Evolutionary conservation across 2,888 invertebrate genomes (phyloP).

Genomic region (Cephus rjabovi): DNA sequence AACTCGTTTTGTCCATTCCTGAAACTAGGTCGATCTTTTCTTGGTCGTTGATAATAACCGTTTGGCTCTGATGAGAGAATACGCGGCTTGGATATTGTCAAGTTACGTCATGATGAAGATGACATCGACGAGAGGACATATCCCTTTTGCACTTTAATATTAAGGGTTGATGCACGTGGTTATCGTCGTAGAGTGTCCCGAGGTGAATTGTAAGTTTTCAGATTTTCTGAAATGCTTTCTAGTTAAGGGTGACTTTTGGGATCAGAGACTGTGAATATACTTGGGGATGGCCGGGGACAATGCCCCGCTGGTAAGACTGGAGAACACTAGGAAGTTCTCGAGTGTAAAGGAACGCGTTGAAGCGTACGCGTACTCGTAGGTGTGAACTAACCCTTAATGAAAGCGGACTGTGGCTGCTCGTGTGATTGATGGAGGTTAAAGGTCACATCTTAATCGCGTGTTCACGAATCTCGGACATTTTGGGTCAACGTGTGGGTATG

Average conservation of each 20-base stretch:
- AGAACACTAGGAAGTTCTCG: not conserved
- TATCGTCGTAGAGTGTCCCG: not conserved
- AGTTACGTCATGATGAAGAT: not conserved
- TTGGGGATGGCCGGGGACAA: not conserved
- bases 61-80: not conserved
- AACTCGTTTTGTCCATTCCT: not conserved
- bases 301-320: not conserved
- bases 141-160: not conserved
- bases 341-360: not conserved
- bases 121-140: not conserved
- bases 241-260: not conserved
- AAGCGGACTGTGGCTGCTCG: slow-evolving; percentile 1
- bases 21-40: not conserved
- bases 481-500: not conserved
- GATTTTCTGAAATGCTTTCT: not conserved
- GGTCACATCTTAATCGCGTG: slow-evolving; percentile 19
- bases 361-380: not conserved
- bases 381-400: slow-evolving; percentile 9
- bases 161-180: not conserved
- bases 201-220: not conserved
- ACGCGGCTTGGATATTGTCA: not conserved
- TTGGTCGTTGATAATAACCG: not conserved
- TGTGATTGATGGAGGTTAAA: slow-evolving; percentile 18
- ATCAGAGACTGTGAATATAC: not conserved
- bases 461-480: not conserved